Conservation (phyloP, 1,140 invertebrate species). For the Polypedilum vanderplanki region DNA sequence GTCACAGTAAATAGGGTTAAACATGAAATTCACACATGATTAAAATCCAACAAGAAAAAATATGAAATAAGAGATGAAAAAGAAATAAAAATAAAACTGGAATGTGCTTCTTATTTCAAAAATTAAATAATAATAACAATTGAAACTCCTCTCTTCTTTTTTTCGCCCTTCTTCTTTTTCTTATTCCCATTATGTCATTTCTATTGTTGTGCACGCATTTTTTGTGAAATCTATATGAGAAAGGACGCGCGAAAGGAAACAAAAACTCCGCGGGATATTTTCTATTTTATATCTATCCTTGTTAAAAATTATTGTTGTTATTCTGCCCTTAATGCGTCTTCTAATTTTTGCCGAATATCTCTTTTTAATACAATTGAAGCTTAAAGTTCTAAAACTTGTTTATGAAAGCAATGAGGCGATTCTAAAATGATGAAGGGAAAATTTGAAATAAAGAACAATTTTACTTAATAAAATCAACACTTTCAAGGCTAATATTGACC, state of each 20-base stretch:
- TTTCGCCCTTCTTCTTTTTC: background rate
- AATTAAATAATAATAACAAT: conserved; percentile 10
- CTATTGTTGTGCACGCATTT: background rate
- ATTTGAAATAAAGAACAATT: no score
- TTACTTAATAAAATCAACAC: no score
- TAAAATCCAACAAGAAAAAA: background rate
- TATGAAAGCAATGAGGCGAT: background rate
- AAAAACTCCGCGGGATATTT: conserved; percentile 26
- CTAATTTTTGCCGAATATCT: no score
- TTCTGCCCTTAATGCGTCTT: no score
- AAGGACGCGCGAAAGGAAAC: conserved; percentile 8
- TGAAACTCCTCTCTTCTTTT: background rate
- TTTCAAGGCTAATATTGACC: no score
- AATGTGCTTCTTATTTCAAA: background rate
- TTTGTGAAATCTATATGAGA: background rate
- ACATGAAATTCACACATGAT: background rate
- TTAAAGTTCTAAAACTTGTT: background rate
- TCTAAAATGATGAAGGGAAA: background rate
- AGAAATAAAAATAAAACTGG: background rate
- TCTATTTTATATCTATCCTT: background rate
- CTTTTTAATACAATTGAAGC: no score
- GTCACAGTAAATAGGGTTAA: background rate
- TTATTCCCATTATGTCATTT: background rate
- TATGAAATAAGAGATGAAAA: background rate
- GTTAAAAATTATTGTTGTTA: background rate